Evolutionary conservation across 2,888 invertebrate species (phyloP).

Genomic region (Drosophila buzzatii): DNA sequence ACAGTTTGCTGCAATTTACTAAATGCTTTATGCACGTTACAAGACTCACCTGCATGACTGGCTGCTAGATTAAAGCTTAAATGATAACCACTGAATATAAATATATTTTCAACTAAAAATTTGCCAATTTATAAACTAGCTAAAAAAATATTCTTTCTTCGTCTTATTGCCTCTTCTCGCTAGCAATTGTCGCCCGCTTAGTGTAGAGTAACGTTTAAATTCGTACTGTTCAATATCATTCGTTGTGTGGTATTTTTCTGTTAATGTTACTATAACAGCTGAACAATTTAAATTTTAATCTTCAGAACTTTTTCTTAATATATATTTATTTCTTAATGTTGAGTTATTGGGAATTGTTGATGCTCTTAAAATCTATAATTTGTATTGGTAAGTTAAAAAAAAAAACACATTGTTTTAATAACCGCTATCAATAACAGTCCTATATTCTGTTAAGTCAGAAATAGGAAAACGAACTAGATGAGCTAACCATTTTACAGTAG

Average conservation of each 20-base stretch:
- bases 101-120: conserved; percentile 53
- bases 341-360: background rate
- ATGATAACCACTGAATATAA: conserved; percentile 46
- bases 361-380: no score
- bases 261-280: conserved; percentile 2
- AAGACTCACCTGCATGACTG: conserved; percentile 56
- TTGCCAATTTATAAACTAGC: conserved; percentile 57
- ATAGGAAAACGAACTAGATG: conserved; percentile 2
- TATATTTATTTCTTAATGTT: background rate
- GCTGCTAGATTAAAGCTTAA: conserved; percentile 26
- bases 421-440: background rate
- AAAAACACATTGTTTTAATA: background rate
- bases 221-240: background rate
- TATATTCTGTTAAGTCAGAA: background rate
- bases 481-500: conserved; percentile 4
- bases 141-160: conserved; percentile 41
- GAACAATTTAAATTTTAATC: conserved; percentile 7
- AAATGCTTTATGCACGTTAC: background rate
- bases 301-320: background rate
- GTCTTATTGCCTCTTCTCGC: conserved; percentile 26
- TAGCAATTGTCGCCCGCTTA: conserved; percentile 32
- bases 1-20: conserved; percentile 12
- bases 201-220: conserved; percentile 36
- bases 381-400: background rate
- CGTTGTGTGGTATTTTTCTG: conserved; percentile 26